Conservation (phyloP, 2,113 vertebrate species). For the Cebus imitator region DNA sequence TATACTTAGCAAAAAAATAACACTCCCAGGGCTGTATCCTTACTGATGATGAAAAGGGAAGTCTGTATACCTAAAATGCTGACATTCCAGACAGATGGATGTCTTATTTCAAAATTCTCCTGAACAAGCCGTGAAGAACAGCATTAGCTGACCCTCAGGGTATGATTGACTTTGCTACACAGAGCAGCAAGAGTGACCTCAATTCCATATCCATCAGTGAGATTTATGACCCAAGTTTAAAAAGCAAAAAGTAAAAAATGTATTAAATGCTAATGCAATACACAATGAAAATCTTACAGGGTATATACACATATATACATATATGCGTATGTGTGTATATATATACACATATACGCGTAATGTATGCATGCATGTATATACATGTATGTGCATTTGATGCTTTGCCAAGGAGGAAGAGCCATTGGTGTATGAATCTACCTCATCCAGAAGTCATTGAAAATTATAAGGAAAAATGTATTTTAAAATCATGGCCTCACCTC, state of each 20-base stretch:
- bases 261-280: background rate
- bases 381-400: background rate
- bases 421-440: background rate
- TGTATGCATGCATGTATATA: too few species aligned
- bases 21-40: background rate
- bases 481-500: conserved; percentile 14
- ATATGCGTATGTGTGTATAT: too few species aligned
- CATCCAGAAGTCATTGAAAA: conserved; percentile 49
- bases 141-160: conserved; percentile 9
- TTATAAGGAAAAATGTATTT: background rate
- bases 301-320: background rate
- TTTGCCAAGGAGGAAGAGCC: conserved; percentile 16
- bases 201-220: conserved; percentile 32
- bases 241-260: conserved; percentile 48
- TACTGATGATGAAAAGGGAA: conserved; percentile 23
- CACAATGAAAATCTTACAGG: background rate
- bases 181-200: background rate
- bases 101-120: conserved; percentile 9
- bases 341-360: too few species aligned
- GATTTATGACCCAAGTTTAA: conserved; percentile 23
- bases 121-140: conserved; percentile 11
- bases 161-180: background rate
- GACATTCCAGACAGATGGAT: conserved; percentile 16
- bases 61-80: background rate
- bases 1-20: conserved; percentile 40